These are phyloP conservation scores for Trissolcus japonicus DNA, from an alignment of 2,888 invertebrate genomes.

Conservation along the genomic window DNA sequence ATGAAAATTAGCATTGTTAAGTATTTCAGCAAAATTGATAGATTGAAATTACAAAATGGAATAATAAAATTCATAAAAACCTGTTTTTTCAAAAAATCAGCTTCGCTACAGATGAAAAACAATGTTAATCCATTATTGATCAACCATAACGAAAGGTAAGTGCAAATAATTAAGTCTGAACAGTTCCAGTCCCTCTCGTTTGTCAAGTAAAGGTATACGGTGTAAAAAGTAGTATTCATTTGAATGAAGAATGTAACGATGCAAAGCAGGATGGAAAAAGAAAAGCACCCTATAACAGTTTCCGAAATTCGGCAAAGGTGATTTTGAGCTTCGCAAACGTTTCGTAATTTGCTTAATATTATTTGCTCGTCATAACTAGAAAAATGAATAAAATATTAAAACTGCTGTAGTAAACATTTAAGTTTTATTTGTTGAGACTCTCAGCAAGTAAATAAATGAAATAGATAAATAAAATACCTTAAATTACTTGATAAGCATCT, in stretches of 20 bases:
- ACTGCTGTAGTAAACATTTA: neutral
- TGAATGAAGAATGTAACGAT: constrained; percentile 13
- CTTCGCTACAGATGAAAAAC: constrained; percentile 19
- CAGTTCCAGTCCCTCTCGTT: constrained; percentile 1
- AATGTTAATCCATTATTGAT: neutral
- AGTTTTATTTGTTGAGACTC: neutral
- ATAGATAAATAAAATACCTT: no score
- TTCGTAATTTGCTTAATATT: neutral
- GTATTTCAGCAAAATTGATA: neutral
- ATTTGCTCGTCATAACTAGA: neutral
- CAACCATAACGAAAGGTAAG: neutral
- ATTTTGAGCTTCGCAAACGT: neutral
- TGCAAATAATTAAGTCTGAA: neutral
- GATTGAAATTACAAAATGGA: neutral
- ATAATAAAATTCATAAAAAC: neutral
- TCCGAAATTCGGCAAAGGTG: constrained; percentile 8
- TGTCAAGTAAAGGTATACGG: constrained; percentile 4
- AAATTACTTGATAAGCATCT: neutral
- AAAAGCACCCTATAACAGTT: neutral
- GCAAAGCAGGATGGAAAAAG: constrained; percentile 22
- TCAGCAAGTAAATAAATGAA: no score
- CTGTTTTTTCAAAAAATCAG: constrained; percentile 18
- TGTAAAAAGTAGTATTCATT: constrained; percentile 15
- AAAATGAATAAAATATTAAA: neutral
- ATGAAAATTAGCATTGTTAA: neutral